Evolutionary conservation across 2,797 vertebrate species (phyloP).

Genomic region (Philypnodon macrostomus): DNA sequence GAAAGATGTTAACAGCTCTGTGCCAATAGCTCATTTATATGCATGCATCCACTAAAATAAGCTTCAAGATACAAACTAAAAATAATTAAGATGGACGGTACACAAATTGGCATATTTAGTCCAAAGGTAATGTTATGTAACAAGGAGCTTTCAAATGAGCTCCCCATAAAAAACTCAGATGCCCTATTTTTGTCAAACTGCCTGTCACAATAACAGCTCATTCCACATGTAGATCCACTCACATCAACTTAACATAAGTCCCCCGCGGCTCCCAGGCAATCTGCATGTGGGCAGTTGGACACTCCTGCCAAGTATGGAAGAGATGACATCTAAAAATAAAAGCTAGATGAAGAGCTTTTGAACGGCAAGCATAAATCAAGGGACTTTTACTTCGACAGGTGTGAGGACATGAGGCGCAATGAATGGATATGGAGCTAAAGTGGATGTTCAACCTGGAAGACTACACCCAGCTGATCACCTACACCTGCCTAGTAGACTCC

Average conservation of each 20-base stretch:
- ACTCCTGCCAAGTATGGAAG: conserved; percentile 34
- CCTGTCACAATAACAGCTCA: conserved; percentile 8
- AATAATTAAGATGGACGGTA: conserved; percentile 1
- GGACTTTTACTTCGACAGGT: conserved; percentile 32
- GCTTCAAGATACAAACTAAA: no score
- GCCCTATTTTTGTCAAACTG: conserved; percentile 10
- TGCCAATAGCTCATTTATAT: no score
- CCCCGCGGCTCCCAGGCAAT: conserved; percentile 41
- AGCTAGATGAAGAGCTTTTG: conserved; percentile 21
- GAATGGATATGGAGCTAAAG: conserved; percentile 43
- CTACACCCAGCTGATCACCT: no score
- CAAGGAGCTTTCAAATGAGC: not conserved
- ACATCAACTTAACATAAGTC: conserved; percentile 34
- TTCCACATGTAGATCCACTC: conserved; percentile 28
- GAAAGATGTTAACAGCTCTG: no score
- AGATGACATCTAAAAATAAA: conserved; percentile 60
- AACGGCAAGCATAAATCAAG: conserved; percentile 49
- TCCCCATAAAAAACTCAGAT: no score
- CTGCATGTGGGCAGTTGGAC: conserved; percentile 56
- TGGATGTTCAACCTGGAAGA: no score
- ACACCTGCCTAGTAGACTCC: no score
- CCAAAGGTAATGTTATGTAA: conserved; percentile 1
- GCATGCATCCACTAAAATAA: not conserved
- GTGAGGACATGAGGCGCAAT: conserved; percentile 39
- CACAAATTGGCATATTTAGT: not conserved